These are phyloP conservation scores for Cossypha niveicapilla DNA, from an alignment of 2,797 vertebrate genomes.

Conservation along the genomic window DNA sequence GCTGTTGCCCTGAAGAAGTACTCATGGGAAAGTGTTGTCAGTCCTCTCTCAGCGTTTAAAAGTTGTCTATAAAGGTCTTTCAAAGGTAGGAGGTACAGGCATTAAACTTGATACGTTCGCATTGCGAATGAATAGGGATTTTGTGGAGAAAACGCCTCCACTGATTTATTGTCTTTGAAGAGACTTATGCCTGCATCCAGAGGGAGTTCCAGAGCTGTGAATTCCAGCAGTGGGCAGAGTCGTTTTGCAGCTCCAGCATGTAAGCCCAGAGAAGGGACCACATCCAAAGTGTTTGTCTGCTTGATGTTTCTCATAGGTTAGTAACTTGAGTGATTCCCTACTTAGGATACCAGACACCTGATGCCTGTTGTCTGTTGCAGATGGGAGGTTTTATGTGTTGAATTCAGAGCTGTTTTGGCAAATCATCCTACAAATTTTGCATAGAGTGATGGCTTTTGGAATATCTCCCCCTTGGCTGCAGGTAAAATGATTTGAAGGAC, in stretches of 20 bases:
- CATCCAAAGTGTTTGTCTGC: fast-evolving
- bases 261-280: background rate
- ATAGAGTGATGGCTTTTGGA: background rate
- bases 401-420: background rate
- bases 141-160: background rate
- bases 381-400: background rate
- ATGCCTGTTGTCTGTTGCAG: background rate
- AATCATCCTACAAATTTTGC: background rate
- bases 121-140: background rate
- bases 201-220: background rate
- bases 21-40: background rate
- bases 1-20: background rate
- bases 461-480: background rate
- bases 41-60: background rate
- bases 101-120: background rate
- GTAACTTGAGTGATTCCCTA: background rate
- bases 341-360: background rate
- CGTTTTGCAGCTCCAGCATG: background rate
- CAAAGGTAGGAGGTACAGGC: background rate
- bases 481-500: background rate
- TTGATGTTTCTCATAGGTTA: background rate
- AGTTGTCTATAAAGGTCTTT: background rate
- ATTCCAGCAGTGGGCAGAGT: background rate
- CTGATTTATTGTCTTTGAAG: background rate
- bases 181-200: background rate